A percentile compares a stretch with the other conserved stretches of the same genome.
Evolutionary conservation across 2,797 vertebrate species (phyloP).

Genomic region (Pogoniulus pusillus): DNA sequence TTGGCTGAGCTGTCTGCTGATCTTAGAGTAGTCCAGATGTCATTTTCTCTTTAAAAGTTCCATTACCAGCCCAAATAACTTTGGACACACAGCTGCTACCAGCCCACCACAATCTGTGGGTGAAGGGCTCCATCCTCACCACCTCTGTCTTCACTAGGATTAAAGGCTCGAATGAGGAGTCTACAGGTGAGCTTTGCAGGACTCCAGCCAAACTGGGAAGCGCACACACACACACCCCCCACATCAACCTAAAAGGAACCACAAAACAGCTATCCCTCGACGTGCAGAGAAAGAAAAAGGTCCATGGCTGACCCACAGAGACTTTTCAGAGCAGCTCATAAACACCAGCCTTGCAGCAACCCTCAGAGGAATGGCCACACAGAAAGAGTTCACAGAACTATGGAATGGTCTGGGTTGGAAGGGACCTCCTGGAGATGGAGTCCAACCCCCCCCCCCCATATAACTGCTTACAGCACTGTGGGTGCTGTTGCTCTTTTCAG

Average conservation of each 20-base stretch:
- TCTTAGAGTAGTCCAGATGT: not conserved
- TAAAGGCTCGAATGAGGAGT: not conserved
- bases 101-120: accelerated
- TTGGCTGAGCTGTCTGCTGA: not conserved
- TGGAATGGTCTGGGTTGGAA: no score
- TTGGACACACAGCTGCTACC: not conserved
- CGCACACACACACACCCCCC: no score
- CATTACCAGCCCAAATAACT: not conserved
- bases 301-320: not conserved
- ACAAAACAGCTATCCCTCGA: not conserved
- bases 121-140: not conserved
- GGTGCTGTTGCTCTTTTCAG: not conserved
- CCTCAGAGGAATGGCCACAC: no score
- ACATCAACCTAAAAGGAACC: not conserved
- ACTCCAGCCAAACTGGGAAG: not conserved
- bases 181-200: not conserved
- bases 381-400: not conserved
- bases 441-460: no score
- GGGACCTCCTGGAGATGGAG: no score
- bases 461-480: not conserved
- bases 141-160: not conserved
- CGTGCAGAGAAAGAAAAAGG: not conserved
- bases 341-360: not conserved
- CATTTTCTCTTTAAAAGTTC: not conserved
- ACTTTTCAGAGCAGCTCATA: not conserved